These are phyloP conservation scores for Drosophila ogumai DNA, from an alignment of 1,140 invertebrate species.

Conservation along the genomic window DNA sequence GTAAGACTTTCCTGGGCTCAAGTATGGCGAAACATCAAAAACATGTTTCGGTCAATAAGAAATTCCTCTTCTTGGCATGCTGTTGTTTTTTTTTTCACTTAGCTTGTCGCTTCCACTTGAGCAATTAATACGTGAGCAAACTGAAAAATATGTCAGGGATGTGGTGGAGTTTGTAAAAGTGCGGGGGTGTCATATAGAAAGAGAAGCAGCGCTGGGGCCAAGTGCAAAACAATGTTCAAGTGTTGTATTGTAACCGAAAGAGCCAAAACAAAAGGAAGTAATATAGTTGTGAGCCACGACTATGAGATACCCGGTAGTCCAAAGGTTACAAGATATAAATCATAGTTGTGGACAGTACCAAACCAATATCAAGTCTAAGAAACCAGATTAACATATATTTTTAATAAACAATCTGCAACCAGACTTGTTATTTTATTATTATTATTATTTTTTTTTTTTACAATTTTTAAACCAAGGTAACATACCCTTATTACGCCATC, in stretches of 20 bases:
- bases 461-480: not conserved
- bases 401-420: not conserved
- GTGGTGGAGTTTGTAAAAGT: slow-evolving; percentile 12
- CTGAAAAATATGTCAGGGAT: slow-evolving; percentile 69
- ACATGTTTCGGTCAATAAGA: slow-evolving; percentile 75
- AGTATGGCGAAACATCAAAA: slow-evolving; percentile 65
- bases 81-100: slow-evolving; percentile 48
- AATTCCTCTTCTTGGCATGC: slow-evolving; percentile 20
- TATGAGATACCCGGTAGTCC: not conserved
- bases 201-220: slow-evolving; percentile 45
- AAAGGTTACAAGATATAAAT: not conserved
- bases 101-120: slow-evolving; percentile 73
- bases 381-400: not conserved
- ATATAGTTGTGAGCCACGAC: not conserved
- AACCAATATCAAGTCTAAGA: not conserved
- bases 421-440: too few species aligned
- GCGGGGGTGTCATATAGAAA: slow-evolving; percentile 6
- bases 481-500: slow-evolving; percentile 11
- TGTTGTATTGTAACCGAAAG: slow-evolving; percentile 56
- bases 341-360: too few species aligned
- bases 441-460: too few species aligned
- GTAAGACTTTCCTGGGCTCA: slow-evolving; percentile 30
- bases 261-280: slow-evolving; percentile 13
- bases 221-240: slow-evolving; percentile 79
- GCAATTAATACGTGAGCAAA: slow-evolving; percentile 82